Conservation (phyloP, 92 coral and sea anemone species). For the Epizoanthus illoricatus region DNA sequence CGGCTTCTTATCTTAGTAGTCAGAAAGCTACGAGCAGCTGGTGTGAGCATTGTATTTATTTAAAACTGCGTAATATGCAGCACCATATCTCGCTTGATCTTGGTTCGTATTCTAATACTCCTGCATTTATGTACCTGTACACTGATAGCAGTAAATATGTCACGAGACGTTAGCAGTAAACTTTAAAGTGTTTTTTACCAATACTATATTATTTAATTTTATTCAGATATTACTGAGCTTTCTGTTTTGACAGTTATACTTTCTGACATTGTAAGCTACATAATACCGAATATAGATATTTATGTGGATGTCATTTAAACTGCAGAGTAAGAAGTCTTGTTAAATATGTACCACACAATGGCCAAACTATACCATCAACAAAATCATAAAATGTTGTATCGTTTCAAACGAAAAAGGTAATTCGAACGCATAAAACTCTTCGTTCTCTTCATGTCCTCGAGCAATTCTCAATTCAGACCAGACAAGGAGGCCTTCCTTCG, state of each 20-base stretch:
- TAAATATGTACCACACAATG: not conserved
- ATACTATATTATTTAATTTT: not conserved
- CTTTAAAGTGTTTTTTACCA: not conserved
- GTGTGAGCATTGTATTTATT: not conserved
- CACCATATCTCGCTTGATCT: too few relatives aligned
- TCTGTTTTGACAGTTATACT: constrained; percentile 1
- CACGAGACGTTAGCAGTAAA: too few relatives aligned
- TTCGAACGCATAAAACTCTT: not conserved
- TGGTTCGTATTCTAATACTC: too few relatives aligned
- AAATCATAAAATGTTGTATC: not conserved
- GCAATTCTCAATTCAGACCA: constrained; percentile 14
- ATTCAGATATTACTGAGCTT: not conserved
- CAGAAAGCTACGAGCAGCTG: not conserved
- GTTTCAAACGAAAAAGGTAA: not conserved
- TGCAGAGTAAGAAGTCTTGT: not conserved
- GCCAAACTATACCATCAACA: too few relatives aligned
- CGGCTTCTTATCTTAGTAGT: not conserved
- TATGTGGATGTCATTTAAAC: not conserved
- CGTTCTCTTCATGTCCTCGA: not conserved
- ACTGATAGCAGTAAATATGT: too few relatives aligned
- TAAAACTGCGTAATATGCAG: not conserved
- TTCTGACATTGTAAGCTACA: not conserved
- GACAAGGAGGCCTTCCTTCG: not conserved
- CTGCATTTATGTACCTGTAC: too few relatives aligned
- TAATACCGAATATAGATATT: not conserved